Evolutionary conservation across 2,888 invertebrate genomes (phyloP).

Genomic region (Andrena marginata): DNA sequence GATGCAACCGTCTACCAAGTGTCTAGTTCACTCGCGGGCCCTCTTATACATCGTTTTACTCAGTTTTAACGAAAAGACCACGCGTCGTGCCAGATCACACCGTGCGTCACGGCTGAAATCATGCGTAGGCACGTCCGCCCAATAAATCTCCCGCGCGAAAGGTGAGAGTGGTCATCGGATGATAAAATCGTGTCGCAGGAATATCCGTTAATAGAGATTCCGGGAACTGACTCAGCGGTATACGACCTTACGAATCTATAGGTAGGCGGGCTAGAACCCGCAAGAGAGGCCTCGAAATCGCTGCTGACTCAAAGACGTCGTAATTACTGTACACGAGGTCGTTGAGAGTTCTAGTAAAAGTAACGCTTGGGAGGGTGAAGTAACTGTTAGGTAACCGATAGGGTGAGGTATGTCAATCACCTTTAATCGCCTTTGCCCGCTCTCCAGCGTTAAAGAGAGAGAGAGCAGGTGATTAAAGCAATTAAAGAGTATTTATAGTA

Average conservation of each 20-base stretch:
- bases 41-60: not conserved
- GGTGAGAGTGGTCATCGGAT: conserved; percentile 35
- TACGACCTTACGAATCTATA: conserved; percentile 23
- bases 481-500: not conserved
- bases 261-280: conserved; percentile 5
- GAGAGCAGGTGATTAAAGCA: not conserved
- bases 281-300: not conserved
- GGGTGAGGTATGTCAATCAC: not conserved
- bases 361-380: not conserved
- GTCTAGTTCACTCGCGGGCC: conserved; percentile 41
- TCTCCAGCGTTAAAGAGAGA: too few relatives aligned
- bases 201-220: conserved; percentile 46
- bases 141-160: conserved; percentile 9
- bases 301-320: not conserved
- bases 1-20: conserved; percentile 32
- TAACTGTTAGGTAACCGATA: not conserved
- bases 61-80: conserved; percentile 11
- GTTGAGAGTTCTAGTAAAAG: not conserved
- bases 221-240: conserved; percentile 42
- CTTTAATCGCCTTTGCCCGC: not conserved
- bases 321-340: not conserved
- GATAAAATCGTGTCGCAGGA: conserved; percentile 52
- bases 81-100: not conserved
- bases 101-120: not conserved
- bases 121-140: not conserved